Percentiles rank a stretch among this genome's conserved stretches.
Evolutionary conservation across 1,140 invertebrate genomes (phyloP).

Genomic region (Bicyclus anynana): DNA sequence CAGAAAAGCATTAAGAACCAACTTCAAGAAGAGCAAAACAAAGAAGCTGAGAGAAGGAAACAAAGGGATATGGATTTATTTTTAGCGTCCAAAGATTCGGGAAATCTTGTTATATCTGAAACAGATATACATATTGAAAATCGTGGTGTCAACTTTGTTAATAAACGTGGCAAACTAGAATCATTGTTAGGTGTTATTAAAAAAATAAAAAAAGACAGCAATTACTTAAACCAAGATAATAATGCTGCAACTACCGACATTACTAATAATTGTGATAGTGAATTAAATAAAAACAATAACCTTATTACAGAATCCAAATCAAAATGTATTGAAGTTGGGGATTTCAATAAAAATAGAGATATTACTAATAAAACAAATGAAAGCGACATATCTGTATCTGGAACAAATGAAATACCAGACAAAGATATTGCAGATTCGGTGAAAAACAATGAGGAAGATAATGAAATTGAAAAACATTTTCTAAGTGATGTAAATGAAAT

Average conservation of each 20-base stretch:
- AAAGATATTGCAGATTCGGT: too few relatives aligned
- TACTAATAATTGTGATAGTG: too few relatives aligned
- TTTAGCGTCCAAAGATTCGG: background rate
- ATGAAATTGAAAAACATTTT: too few relatives aligned
- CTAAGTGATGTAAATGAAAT: too few relatives aligned
- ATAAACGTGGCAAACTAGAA: slow-evolving; percentile 49
- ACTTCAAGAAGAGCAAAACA: slow-evolving; percentile 8
- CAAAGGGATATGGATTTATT: background rate
- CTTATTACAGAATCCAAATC: too few relatives aligned
- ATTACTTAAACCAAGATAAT: background rate
- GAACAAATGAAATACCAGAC: too few relatives aligned
- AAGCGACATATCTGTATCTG: too few relatives aligned
- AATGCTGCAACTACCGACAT: too few relatives aligned
- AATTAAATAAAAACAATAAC: too few relatives aligned
- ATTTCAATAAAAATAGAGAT: background rate
- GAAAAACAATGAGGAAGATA: too few relatives aligned
- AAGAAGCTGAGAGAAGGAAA: slow-evolving; percentile 2
- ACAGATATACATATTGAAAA: slow-evolving; percentile 17
- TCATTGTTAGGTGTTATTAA: slow-evolving; percentile 42
- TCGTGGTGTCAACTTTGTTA: slow-evolving; percentile 35
- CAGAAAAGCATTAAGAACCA: slow-evolving; percentile 12
- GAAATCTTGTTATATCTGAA: slow-evolving; percentile 6
- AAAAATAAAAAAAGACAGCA: slow-evolving; percentile 12
- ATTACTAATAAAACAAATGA: too few relatives aligned
- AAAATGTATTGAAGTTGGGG: too few relatives aligned